phyloP scores from a whole-genome alignment of 2,888 invertebrate species.

The Bellardia bayeri region DNA sequence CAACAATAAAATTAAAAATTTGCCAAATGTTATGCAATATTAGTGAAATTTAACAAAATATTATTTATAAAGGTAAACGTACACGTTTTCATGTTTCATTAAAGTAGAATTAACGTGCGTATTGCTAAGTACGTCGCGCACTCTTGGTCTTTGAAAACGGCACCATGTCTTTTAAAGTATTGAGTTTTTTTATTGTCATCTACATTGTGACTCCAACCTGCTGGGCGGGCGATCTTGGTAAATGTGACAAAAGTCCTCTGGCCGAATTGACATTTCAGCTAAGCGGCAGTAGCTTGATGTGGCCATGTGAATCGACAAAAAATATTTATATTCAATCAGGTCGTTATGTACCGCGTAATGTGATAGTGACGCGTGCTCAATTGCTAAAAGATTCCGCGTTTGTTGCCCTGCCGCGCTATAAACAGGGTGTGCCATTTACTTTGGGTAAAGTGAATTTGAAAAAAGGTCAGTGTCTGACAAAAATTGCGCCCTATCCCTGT shows the following conservation, averaged over 20 bases:
- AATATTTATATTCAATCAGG: slow-evolving; percentile 86
- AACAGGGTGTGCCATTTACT: slow-evolving; percentile 87
- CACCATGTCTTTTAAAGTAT: slow-evolving; percentile 39
- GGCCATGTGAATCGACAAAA: slow-evolving; percentile 87
- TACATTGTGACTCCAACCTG: slow-evolving; percentile 2
- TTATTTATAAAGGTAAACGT: slow-evolving; percentile 67
- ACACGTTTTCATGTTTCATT: slow-evolving; percentile 55
- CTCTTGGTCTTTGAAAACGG: background rate
- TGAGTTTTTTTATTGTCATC: slow-evolving; percentile 41
- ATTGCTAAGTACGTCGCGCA: slow-evolving; percentile 7
- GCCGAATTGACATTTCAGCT: slow-evolving; percentile 81
- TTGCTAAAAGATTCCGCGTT: slow-evolving; percentile 86
- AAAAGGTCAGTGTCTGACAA: slow-evolving; percentile 85
- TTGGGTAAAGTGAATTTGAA: slow-evolving; percentile 86
- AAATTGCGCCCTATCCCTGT: slow-evolving; percentile 87
- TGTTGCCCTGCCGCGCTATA: slow-evolving; percentile 87
- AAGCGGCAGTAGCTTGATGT: slow-evolving; percentile 84
- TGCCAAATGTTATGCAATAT: background rate
- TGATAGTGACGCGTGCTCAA: slow-evolving; percentile 87
- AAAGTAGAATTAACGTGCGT: slow-evolving; percentile 49
- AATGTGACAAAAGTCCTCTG: slow-evolving; percentile 78
- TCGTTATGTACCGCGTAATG: slow-evolving; percentile 86
- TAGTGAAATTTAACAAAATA: slow-evolving; percentile 18
- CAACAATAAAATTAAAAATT: slow-evolving; percentile 10
- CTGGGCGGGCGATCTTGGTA: slow-evolving; percentile 63